A percentile compares a stretch with the other conserved stretches of the same genome.
These are phyloP conservation scores for Phalacrocorax pelagicus DNA, from an alignment of 2,113 vertebrate genomes.

Conservation along the genomic window DNA sequence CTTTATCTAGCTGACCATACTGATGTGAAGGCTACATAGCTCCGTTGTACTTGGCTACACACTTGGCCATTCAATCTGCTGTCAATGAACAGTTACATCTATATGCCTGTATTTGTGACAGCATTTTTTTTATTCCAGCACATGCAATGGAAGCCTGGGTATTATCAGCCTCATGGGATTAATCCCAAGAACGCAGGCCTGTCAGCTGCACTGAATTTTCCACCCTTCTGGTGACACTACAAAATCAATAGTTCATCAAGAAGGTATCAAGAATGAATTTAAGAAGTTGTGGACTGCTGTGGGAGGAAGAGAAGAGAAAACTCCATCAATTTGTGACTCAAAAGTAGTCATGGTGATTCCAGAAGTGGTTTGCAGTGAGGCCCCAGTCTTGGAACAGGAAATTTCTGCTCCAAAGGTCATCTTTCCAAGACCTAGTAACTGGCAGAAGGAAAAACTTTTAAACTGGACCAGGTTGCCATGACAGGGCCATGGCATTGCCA, in stretches of 20 bases:
- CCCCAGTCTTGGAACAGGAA: neutral
- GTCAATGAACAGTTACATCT: neutral
- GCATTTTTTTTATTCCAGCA: neutral
- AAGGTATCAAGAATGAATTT: neutral
- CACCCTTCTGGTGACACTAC: neutral
- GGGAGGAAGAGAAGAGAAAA: neutral
- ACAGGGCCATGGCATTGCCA: neutral
- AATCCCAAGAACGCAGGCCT: neutral
- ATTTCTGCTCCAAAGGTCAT: neutral
- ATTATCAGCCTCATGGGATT: neutral
- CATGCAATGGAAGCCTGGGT: neutral
- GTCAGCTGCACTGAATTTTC: neutral
- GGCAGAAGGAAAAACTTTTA: neutral
- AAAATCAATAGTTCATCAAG: neutral
- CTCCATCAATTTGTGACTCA: neutral
- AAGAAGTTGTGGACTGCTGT: neutral
- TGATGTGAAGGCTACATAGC: neutral
- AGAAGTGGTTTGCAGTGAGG: neutral
- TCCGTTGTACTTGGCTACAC: too few relatives aligned
- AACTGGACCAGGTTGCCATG: neutral
- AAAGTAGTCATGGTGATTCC: neutral
- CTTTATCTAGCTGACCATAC: neutral
- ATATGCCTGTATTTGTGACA: neutral
- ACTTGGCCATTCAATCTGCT: neutral
- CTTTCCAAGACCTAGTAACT: neutral